These are phyloP conservation scores for Toxotes chatareus DNA, from an alignment of 2,113 vertebrate genomes.

Conservation along the genomic window DNA sequence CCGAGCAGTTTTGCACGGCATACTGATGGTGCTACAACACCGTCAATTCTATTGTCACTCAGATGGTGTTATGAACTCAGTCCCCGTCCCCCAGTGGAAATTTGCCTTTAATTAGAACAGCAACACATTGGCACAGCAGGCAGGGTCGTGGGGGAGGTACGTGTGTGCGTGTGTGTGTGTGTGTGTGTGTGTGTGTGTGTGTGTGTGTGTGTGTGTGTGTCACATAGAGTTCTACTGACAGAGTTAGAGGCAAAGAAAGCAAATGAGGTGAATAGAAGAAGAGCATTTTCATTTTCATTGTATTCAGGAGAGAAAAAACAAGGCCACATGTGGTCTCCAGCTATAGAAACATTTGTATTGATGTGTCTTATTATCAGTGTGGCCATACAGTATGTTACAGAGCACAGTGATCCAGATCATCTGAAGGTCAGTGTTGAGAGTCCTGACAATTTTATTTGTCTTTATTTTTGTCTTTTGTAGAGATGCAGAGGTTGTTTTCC, in stretches of 20 bases:
- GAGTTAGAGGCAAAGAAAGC: constrained; percentile 7
- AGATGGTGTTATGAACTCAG: constrained; percentile 43
- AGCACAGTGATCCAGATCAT: constrained; percentile 7
- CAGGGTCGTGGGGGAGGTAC: constrained; percentile 6
- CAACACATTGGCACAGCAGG: constrained; percentile 50
- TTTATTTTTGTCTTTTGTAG: constrained; percentile 1
- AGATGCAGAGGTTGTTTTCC: constrained; percentile 23
- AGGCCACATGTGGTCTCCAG: background rate
- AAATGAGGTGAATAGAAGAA: background rate
- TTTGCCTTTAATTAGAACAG: constrained; percentile 63
- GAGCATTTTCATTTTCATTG: no score
- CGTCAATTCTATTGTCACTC: constrained; percentile 37
- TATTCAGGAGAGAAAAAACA: background rate
- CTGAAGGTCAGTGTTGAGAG: background rate
- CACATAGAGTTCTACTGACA: background rate
- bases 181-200: background rate
- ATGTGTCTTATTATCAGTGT: background rate
- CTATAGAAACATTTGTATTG: background rate
- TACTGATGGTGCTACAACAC: constrained; percentile 49
- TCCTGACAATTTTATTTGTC: background rate
- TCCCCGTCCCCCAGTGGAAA: constrained; percentile 32
- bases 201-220: background rate
- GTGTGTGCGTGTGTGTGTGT: background rate
- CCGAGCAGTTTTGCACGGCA: constrained; percentile 12
- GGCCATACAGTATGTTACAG: background rate